A percentile compares a stretch with the other conserved stretches of the same genome.
Evolutionary conservation across 2,113 vertebrate genomes (phyloP).

Genomic region (Nothobranchius kuhntae): DNA sequence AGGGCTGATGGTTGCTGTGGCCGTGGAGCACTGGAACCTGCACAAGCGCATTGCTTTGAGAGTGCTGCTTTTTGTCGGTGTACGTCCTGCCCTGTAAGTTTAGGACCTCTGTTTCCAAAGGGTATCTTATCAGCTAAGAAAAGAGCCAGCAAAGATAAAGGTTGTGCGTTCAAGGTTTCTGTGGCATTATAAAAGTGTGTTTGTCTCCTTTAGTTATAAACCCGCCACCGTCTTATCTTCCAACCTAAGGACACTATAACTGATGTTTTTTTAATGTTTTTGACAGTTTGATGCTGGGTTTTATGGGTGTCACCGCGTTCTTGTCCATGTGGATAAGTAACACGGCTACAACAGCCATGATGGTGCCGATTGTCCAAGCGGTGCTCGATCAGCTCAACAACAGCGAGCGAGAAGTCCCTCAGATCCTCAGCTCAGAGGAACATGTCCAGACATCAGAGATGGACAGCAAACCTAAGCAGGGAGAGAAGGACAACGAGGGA

Average conservation of each 20-base stretch:
- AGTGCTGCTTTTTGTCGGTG: conserved; percentile 87
- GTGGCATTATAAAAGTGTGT: conserved; percentile 12
- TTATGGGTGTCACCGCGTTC: conserved; percentile 93
- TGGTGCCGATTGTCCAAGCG: conserved; percentile 95
- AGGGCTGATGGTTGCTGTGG: conserved; percentile 90
- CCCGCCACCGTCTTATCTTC: background rate
- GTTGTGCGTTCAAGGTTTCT: background rate
- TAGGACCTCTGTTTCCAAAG: background rate
- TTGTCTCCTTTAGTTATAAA: background rate
- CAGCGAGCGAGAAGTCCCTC: conserved; percentile 59
- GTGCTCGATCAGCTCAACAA: conserved; percentile 87
- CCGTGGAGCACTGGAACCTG: conserved; percentile 94
- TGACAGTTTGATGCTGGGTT: conserved; percentile 92
- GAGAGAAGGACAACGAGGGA: conserved; percentile 63
- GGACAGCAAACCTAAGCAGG: conserved; percentile 59
- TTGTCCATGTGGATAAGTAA: conserved; percentile 99
- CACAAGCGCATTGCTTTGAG: conserved; percentile 93
- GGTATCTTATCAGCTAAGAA: conserved; percentile 28
- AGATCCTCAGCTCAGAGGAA: conserved; percentile 61
- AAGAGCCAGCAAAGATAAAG: conserved; percentile 6
- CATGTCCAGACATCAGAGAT: conserved; percentile 58
- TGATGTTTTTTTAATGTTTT: background rate
- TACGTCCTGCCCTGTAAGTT: conserved; percentile 90
- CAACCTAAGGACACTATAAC: conserved; percentile 1
- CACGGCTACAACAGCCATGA: conserved; percentile 96